phyloP scores from a whole-genome alignment of 2,797 vertebrate species.

The Pelodytes ibericus region DNA sequence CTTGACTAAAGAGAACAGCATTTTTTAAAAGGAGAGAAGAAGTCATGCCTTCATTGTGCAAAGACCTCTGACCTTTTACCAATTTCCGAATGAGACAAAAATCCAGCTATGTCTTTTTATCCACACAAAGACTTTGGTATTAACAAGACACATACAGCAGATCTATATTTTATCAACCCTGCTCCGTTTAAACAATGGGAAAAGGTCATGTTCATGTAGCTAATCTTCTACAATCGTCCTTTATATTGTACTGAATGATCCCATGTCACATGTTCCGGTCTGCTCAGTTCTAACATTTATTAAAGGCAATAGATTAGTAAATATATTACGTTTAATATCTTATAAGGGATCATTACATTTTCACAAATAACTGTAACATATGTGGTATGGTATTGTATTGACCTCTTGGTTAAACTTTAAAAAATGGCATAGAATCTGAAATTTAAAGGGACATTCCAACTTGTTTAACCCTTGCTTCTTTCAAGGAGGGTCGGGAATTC shows the following conservation, averaged over 20 bases:
- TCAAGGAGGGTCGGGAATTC: too few relatives aligned
- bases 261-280: neutral
- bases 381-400: too few relatives aligned
- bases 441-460: too few relatives aligned
- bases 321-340: neutral
- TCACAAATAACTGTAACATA: neutral
- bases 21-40: neutral
- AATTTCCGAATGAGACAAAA: neutral
- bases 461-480: too few relatives aligned
- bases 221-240: constrained; percentile 7
- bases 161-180: constrained; percentile 20
- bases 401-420: too few relatives aligned
- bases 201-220: constrained; percentile 27
- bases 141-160: constrained; percentile 37
- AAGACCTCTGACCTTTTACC: constrained; percentile 1
- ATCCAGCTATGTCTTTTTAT: constrained; percentile 28
- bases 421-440: too few relatives aligned
- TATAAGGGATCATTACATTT: neutral
- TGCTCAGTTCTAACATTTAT: neutral
- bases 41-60: neutral
- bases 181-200: constrained; percentile 17
- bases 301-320: neutral
- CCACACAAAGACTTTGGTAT: constrained; percentile 33
- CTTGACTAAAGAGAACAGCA: neutral
- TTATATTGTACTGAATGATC: constrained; percentile 3